Evolutionary conservation across 1,140 invertebrate genomes (phyloP), one percentile per base, ranked within the genome.

Genomic region (Nixonia krombeini): DNA sequence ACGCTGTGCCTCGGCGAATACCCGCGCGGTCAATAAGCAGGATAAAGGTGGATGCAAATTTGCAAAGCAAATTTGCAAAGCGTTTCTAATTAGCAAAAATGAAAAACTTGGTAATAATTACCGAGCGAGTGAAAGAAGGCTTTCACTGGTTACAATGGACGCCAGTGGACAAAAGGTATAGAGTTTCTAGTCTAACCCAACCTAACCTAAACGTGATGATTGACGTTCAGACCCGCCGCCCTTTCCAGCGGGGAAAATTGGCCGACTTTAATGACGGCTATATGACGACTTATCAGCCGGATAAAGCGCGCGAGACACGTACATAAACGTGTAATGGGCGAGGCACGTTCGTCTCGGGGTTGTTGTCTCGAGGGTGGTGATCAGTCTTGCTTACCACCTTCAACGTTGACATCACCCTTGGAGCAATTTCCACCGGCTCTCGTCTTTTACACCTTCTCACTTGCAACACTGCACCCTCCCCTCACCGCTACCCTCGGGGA

Each of bases 331-430:
- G 51, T 70, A 64, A 69, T 71, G 63, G 63, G 69, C 57, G 65
- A 46, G 74, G 72, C 63, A 61, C 51, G 51, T 63, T 67, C 26
- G 59, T 69, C 65, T 55, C 63, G 55, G 65, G 59, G 57, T 61
- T 70, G 70, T 71, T 74, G 73, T 75, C 71, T 73, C 63, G 62
- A 44, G 51, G 59, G 45, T 50, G 67, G 76, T 75, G 71, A 79
- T 80, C 68, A 69, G 74, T 80, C 77, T 80, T 79, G 73, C 72
- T 79, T 79, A 80, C 67, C 59, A 52, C 47, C 35, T 41, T n/a
- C 49, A 38, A 38, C 64, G 74, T 69, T 78, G 78, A 80, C 78
- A 80, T 70, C 71, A 77, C 71, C 74, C 73, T 65, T 10, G 37
- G 71, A 46, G 68, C 70, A 69, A 46, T 62, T 38, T 40, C 52